Percentiles rank a stretch among this genome's conserved stretches.
phyloP scores from a whole-genome alignment of 2,888 invertebrate species.

The Drosophila nigricruria region DNA sequence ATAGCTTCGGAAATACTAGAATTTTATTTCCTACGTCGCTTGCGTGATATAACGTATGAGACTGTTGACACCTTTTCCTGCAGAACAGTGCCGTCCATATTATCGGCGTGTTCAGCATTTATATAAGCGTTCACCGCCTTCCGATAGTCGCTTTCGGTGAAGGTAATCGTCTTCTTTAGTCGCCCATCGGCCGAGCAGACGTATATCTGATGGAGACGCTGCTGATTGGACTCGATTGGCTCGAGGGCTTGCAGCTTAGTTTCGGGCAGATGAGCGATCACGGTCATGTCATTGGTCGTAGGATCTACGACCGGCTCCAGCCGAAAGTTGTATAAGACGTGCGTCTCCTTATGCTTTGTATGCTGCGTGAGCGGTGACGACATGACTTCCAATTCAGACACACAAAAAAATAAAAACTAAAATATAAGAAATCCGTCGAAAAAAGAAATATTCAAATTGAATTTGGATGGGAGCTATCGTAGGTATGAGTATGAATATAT shows the following conservation, averaged over 20 bases:
- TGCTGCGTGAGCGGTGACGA: not conserved
- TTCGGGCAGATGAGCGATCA: not conserved
- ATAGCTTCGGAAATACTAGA: not conserved
- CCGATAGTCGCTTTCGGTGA: slow-evolving; percentile 19
- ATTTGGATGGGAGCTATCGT: slow-evolving; percentile 4
- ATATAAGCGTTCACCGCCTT: not conserved
- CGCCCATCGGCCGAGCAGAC: not conserved
- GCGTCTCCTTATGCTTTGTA: not conserved
- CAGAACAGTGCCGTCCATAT: too few species aligned
- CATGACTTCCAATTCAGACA: not conserved
- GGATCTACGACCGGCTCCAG: not conserved
- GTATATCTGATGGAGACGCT: not conserved
- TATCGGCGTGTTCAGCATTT: too few species aligned
- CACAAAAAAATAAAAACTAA: not conserved
- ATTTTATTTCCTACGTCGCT: not conserved
- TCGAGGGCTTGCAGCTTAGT: not conserved
- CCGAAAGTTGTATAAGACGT: not conserved
- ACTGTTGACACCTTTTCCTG: not conserved
- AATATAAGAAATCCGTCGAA: not conserved
- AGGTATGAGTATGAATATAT: not conserved
- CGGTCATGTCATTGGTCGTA: not conserved
- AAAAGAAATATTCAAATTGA: slow-evolving; percentile 3
- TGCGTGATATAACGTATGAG: not conserved
- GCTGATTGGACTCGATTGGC: not conserved
- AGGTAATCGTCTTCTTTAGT: not conserved